Evolutionary conservation across 1,140 invertebrate species (phyloP).

Genomic region (Drosophila yakuba): DNA sequence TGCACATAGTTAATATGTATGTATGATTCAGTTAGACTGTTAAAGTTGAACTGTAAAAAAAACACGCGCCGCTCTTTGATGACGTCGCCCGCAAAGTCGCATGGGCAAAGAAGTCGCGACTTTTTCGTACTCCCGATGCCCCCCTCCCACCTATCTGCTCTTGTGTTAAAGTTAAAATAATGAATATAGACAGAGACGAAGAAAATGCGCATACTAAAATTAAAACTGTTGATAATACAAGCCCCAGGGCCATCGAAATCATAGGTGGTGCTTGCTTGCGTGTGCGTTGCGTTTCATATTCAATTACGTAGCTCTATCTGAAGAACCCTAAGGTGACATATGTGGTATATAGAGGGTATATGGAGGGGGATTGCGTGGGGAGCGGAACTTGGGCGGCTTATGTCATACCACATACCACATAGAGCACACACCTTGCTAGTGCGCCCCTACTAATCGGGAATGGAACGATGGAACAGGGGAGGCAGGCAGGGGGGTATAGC

Average conservation of each 20-base stretch:
- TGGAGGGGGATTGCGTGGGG: not conserved
- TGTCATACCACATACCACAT: constrained; percentile 27
- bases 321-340: constrained; percentile 37
- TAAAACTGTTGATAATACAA: constrained; percentile 48
- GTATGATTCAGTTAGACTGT: not conserved
- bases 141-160: constrained; percentile 7
- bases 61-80: constrained; percentile 18
- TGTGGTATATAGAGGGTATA: too few relatives aligned
- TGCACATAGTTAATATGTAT: too few relatives aligned
- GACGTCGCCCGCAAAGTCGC: constrained; percentile 5
- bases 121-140: constrained; percentile 12
- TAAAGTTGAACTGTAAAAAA: constrained; percentile 1
- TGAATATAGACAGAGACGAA: constrained; percentile 6
- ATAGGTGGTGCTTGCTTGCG: constrained; percentile 10
- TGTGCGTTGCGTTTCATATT: constrained; percentile 28
- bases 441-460: constrained; percentile 34
- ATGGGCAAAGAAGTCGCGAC: constrained; percentile 14
- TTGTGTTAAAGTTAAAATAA: constrained; percentile 9
- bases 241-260: constrained; percentile 24
- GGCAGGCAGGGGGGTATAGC: not conserved
- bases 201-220: constrained; percentile 37
- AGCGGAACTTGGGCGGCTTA: constrained; percentile 31
- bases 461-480: not conserved
- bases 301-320: constrained; percentile 40
- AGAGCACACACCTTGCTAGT: constrained; percentile 38